Evolutionary conservation across 2,797 vertebrate species (phyloP), one percentile per base, ranked within the genome.

Genomic region (Zalophus californianus): DNA sequence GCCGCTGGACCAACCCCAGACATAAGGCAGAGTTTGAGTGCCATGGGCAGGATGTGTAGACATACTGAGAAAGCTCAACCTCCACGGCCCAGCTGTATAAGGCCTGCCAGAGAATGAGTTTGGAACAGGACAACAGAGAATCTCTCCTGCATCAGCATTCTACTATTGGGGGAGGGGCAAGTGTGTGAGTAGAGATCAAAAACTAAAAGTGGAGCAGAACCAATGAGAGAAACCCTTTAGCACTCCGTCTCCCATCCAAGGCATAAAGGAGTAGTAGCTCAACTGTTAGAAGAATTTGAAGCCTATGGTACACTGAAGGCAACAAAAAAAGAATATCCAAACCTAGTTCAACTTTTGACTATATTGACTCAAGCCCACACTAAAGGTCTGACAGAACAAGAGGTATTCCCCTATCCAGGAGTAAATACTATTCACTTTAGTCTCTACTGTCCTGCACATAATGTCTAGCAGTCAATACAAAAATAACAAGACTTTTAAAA

Each of bases 401-500:
- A 85, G 54, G 10, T 23, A 73, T 32, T 44, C 32, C 66, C 27
- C 50, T 64, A 56, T 64, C 35, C 48, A 79, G 60, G n/a, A 12
- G 32, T 73, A 82, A 86, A 56, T 77, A 44, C 21, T 54, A 7
- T 70, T 72, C 83, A 78, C 41, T 8, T 92, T 90, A 48, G 58
- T 92, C 35, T 78, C 29, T 60, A 9, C n/a, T 64, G 12, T 48
- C 83, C 48, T 78, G 27, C 21, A 38, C 32, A 16, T 25, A n/a
- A 38, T 70, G 73, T 44, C 58, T 38, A 89, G 3, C 12, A 89
- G 44, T 92, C n/a, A 79, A 29, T 54, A 72, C 72, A 86, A 75
- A 96, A 96, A 54, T 68, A 73, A 62, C 7, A 86, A 60, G 48
- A 85, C 16, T 52, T 48, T 29, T 75, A 92, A 78, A 87, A 86